Conservation (phyloP, 1,140 invertebrate genomes). For the Zaprionus ornatus region DNA sequence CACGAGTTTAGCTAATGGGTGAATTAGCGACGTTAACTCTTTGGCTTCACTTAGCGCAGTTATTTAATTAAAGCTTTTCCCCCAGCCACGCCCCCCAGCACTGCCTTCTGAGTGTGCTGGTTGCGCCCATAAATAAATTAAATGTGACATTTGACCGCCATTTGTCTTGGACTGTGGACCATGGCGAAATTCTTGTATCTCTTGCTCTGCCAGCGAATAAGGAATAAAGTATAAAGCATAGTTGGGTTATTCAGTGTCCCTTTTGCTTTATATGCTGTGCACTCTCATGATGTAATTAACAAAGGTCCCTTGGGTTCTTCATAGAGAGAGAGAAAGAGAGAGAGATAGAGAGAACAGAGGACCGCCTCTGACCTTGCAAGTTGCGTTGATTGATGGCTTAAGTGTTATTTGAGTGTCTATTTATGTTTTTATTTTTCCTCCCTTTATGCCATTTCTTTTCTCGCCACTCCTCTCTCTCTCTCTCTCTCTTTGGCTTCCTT, state of each 20-base stretch:
- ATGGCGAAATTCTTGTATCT: conserved; percentile 69
- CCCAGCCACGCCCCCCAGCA: conserved; percentile 1
- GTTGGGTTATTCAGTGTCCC: conserved; percentile 39
- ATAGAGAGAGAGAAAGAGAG: conserved; percentile 17
- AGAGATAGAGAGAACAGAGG: not conserved
- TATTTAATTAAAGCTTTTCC: conserved; percentile 71
- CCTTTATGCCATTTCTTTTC: not conserved
- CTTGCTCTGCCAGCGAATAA: not conserved
- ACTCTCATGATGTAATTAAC: conserved; percentile 71
- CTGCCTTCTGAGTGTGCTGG: not conserved
- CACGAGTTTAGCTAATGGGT: conserved; percentile 72
- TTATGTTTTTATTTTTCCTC: conserved; percentile 44
- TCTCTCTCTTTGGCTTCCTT: conserved; percentile 18
- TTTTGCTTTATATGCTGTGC: conserved; percentile 62
- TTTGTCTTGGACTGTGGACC: conserved; percentile 61
- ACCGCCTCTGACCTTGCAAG: conserved; percentile 59
- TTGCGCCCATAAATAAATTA: conserved; percentile 73
- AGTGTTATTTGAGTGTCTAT: conserved; percentile 78
- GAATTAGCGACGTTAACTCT: conserved; percentile 74
- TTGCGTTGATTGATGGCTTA: conserved; percentile 75
- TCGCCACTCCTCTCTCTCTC: conserved; percentile 16
- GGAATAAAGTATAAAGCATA: conserved; percentile 17
- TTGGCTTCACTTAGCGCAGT: conserved; percentile 73
- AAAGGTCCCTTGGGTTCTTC: conserved; percentile 5
- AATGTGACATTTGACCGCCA: conserved; percentile 80